Conservation (phyloP, 1,140 invertebrate genomes). For the Dendrolimus punctatus region DNA sequence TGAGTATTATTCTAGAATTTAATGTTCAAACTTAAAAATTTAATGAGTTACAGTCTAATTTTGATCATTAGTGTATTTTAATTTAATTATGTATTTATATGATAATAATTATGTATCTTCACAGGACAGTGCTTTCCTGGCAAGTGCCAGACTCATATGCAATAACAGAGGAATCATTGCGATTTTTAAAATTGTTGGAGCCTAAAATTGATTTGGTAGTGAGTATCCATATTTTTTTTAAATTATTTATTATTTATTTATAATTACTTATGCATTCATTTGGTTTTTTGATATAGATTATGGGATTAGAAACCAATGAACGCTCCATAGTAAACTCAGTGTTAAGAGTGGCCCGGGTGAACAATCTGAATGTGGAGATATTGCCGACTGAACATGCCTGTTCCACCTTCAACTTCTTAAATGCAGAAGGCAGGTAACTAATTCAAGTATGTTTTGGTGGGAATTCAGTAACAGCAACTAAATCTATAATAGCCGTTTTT, state of each 20-base stretch:
- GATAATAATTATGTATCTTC: constrained; percentile 14
- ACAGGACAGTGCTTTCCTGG: constrained; percentile 87
- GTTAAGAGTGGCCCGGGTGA: constrained; percentile 23
- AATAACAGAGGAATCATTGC: constrained; percentile 83
- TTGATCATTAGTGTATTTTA: too few species aligned
- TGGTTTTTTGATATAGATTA: constrained; percentile 23
- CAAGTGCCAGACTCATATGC: constrained; percentile 78
- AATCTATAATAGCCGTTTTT: neutral
- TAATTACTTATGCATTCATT: neutral
- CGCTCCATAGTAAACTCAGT: constrained; percentile 21
- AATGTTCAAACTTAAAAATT: too few species aligned
- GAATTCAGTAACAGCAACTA: neutral
- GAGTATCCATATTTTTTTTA: constrained; percentile 11
- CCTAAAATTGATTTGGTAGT: constrained; percentile 90
- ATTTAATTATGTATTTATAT: neutral
- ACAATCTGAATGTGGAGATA: constrained; percentile 77
- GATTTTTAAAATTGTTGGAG: constrained; percentile 83
- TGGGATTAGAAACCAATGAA: constrained; percentile 40
- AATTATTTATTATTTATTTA: too few species aligned
- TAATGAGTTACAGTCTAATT: too few species aligned
- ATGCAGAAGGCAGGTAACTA: constrained; percentile 78
- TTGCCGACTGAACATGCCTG: constrained; percentile 83
- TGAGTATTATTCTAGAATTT: too few species aligned
- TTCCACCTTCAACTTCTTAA: constrained; percentile 89
- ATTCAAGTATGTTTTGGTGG: too few species aligned